Evolutionary conservation across 2,797 vertebrate species (phyloP), one percentile per base, ranked within the genome.

Genomic region (Euthynnus affinis): DNA sequence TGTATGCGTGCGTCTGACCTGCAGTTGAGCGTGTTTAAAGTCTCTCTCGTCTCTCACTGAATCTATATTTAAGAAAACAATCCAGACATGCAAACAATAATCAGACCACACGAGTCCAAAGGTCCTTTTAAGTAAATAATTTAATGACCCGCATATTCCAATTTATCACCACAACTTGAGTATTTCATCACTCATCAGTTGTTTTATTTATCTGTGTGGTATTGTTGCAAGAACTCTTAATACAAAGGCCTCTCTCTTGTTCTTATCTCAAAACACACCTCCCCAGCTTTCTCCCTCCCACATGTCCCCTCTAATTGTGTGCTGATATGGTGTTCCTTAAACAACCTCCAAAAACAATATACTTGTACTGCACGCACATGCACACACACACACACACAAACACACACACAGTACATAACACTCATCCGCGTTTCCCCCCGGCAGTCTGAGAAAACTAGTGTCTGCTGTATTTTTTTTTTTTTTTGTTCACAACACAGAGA

Each of bases 321-420:
- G 71, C 75, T 80, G 79, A 92, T 88, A 89, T 66, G 37, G 65
- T 86, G 85, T 91, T 85, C 87, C 90, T 89, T 89, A 84, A 89
- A 91, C 88, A 89, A 80, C 70, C 75, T 85, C 83, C 84, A 88
- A 86, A 90, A 88, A 84, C 88, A 87, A 88, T 82, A 82, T 63
- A 83, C 74, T 44, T n/a, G 55, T n/a, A 23, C 53, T 29, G 32
- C n/a, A 46, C 64, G 55, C 44, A 69, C 64, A 49, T 51, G 62
- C 56, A 52, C 40, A 70, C 53, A 44, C 78, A 59, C 64, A 59
- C 44, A 69, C 71, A 49, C 57, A 68, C 44, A 69, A 64, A 49
- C 57, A 68, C 56, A 52, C 46, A 70, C 58, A 44, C 72, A 59
- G 27, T 22, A 32, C 64, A 58, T 42, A 60, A 74, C 77, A 81